Base-by-base conservation (phyloP, 1,140 invertebrate genomes). In the Chionoecetes opilio region DNA sequence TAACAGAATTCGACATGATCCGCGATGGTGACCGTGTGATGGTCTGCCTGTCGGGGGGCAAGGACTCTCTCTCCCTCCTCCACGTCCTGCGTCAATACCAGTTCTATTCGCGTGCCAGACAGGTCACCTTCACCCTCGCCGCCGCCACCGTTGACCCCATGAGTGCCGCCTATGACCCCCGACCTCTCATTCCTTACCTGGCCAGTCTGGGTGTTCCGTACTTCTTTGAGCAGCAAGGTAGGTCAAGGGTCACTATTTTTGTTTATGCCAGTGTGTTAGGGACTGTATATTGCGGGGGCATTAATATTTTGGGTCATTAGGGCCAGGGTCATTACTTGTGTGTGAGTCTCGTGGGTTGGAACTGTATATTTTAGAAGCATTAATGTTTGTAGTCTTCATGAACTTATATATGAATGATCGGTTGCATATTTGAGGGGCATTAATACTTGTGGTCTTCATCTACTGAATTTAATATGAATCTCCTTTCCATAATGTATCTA, bases 1-100 rank as follows among this genome's bases (percentile, higher is more conserved):
- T 99, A 29, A 98, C 98, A 94, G 98, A 99, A 96, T 99, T 98
- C 97, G 97, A 98, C 31, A 99, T 99, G 99, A 98, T 99, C 29
- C 97, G 98, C 94, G 97, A 98, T 96, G 98, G 98, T 2, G 99
- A 99, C 96, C 97, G 98, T 91, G 98, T 99, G 17, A 97, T 99
- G 96, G 98, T 99, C 0, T 99, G 99, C 97, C 97, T 99, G n/a
- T 98, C 98, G 0, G 98, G 98, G 0, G 98, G 98, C 0, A 98
- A 98, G 94, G 98, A 98, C 96, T 99, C 99, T 0, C 97, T 99
- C 0, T 98, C 98, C 0, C 97, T 99, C 0, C 97, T 99, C 0
- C 99, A 99, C 97, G 98, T 98, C 0, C 97, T 99, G 94, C 98
- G 98, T 92, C 98, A 99, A 96, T 99, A 98, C 97, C 98, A 98